Conservation (phyloP, 37 sponge, comb jelly and placozoan genomes). For the Hexactinellida sp. region DNA sequence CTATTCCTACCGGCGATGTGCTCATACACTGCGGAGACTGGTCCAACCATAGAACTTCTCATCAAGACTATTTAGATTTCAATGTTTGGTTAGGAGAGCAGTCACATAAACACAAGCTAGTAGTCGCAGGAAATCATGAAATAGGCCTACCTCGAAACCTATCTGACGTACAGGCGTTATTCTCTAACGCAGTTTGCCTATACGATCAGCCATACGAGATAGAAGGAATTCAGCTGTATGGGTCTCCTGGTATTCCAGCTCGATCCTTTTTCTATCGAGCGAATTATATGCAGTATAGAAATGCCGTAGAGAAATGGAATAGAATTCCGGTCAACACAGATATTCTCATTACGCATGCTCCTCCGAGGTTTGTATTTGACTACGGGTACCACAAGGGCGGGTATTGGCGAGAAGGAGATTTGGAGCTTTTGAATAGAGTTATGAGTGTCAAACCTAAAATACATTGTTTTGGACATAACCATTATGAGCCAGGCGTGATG, state of each 20-base stretch:
- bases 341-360: background rate
- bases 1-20: background rate
- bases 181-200: background rate
- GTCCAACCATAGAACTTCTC: background rate
- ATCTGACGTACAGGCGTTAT: background rate
- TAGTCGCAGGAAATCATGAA: slow-evolving; percentile 10
- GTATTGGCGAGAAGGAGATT: slow-evolving; percentile 5
- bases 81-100: background rate
- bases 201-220: background rate
- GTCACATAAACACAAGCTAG: background rate
- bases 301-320: background rate
- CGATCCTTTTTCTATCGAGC: background rate
- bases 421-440: background rate
- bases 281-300: background rate
- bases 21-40: slow-evolving; percentile 7
- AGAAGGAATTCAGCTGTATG: background rate
- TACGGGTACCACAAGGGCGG: background rate
- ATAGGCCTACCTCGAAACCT: background rate
- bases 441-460: background rate
- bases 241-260: background rate
- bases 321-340: background rate
- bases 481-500: background rate
- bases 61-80: background rate
- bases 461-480: slow-evolving; percentile 14
- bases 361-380: background rate